A percentile compares a stretch with the other conserved stretches of the same genome.
phyloP scores from a whole-genome alignment of 2,888 invertebrate species.

The Augiades crinisus region DNA sequence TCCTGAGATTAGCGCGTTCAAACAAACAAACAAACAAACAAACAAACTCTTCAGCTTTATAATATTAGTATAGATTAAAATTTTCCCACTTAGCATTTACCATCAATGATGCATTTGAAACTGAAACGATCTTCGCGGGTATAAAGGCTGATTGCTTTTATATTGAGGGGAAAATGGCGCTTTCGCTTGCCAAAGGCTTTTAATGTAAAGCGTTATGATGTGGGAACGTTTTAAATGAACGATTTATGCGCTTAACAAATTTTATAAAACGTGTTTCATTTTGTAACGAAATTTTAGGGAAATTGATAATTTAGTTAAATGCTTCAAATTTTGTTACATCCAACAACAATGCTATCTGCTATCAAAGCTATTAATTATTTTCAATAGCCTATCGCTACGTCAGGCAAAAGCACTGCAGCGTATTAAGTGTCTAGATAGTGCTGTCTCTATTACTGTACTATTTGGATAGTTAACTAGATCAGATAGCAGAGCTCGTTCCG shows the following conservation, averaged over 20 bases:
- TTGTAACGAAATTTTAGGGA: not conserved
- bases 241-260: too few relatives aligned
- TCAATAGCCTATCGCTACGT: too few relatives aligned
- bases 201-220: constrained; percentile 5
- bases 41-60: too few relatives aligned
- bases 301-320: not conserved
- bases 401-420: too few relatives aligned
- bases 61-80: too few relatives aligned
- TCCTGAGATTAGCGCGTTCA: too few relatives aligned
- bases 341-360: too few relatives aligned
- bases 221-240: not conserved
- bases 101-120: not conserved
- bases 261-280: constrained; percentile 6
- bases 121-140: constrained; percentile 6
- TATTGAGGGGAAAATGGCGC: constrained; percentile 16
- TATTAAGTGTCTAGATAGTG: too few relatives aligned
- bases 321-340: not conserved
- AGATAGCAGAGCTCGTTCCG: not conserved
- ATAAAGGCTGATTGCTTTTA: constrained; percentile 16
- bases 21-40: too few relatives aligned
- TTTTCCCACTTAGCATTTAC: not conserved
- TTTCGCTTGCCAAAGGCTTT: constrained; percentile 11
- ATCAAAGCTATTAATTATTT: too few relatives aligned
- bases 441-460: too few relatives aligned
- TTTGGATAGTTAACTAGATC: not conserved